phyloP scores from a whole-genome alignment of 2,888 invertebrate genomes.

The Lithosia quadra region DNA sequence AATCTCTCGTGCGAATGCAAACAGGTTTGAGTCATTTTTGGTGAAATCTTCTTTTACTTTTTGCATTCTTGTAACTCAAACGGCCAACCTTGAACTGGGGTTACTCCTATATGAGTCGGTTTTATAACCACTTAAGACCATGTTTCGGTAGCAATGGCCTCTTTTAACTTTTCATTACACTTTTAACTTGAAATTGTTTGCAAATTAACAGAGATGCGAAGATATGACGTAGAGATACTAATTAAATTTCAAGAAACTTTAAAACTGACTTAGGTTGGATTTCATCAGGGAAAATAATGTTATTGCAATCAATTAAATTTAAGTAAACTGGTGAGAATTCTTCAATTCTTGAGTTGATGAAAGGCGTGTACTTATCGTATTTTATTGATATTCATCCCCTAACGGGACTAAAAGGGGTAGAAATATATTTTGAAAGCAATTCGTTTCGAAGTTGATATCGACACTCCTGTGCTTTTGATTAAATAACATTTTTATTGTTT shows the following conservation, averaged over 20 bases:
- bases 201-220: not conserved
- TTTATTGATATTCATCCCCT: too few species aligned
- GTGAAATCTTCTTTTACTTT: constrained; percentile 30
- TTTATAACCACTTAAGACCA: constrained; percentile 21
- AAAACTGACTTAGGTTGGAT: not conserved
- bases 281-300: not conserved
- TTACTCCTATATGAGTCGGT: constrained; percentile 18
- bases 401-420: too few species aligned
- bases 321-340: not conserved
- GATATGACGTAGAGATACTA: not conserved
- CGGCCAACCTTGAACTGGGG: constrained; percentile 46
- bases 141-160: not conserved
- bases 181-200: not conserved
- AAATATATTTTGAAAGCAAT: too few species aligned
- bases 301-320: not conserved
- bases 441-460: too few species aligned
- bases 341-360: too few species aligned
- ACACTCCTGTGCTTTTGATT: too few species aligned
- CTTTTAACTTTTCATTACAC: constrained; percentile 3
- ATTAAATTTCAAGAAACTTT: not conserved
- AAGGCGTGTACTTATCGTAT: too few species aligned
- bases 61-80: constrained; percentile 36
- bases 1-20: constrained; percentile 48
- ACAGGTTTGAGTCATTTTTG: constrained; percentile 46
- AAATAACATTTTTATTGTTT: too few species aligned